Base-by-base conservation (phyloP, 2,888 invertebrate species). In the Caradrina kadenii region DNA sequence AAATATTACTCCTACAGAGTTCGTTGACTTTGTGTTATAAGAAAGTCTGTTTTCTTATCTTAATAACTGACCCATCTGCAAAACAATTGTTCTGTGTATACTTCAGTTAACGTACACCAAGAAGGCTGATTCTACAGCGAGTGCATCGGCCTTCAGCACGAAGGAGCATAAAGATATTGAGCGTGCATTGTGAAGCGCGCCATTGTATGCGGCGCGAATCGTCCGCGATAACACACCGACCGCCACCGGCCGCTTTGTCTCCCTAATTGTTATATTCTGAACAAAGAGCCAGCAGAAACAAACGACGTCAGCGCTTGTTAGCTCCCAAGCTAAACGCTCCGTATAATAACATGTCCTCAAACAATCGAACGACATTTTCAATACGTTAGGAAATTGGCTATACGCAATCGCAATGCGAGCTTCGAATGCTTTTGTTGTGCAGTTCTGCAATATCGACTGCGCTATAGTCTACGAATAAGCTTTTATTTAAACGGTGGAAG, bases 121-220 rank as follows among this genome's bases (percentile, higher is more conserved):
- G 92, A 89, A 90, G 89, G 88, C 88, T 87, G 89, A 91, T 91
- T 92, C 91, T 88, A 87, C 85, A 82, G 82, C 83, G 91, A 89
- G 94, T 94, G 94, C 95, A 95, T 94, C 92, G 91, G 89, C 93
- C 93, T 90, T 90, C 89, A 90, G 79, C 86, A 89, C 84, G 87
- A 90, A 92, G 90, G 89, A 91, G 90, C 91, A 91, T 93, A 94
- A 95, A 94, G 94, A 95, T 93, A 94, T 95, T 93, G 93, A 93
- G 92, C 88, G 89, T 89, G 93, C 92, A 93, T 94, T 94, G 94
- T 94, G 86, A 90, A 82, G 84, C 76, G 78, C 85, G 75, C 87
- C 85, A 91, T 94, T 93, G 93, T 94, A 83, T 83, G 88, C 83
- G 85, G 86, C 87, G 88, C 87, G 92, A 89, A 89, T 87, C 89